phyloP scores from a whole-genome alignment of 2,797 vertebrate species.

The Trachops cirrhosus region DNA sequence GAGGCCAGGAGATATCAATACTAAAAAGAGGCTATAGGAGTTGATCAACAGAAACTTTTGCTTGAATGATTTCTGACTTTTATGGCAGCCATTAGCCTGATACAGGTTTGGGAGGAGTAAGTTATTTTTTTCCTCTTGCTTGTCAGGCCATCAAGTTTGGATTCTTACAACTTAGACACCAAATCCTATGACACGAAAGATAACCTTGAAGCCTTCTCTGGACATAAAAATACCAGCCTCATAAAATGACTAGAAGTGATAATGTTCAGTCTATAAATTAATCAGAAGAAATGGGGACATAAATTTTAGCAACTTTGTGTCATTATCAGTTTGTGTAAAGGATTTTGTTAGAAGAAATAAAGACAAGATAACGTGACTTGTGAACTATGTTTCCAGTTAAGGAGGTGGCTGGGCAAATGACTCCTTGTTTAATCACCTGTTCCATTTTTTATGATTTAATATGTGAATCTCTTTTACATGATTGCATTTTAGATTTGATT shows the following conservation, averaged over 20 bases:
- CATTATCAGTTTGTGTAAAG: slow-evolving; percentile 74
- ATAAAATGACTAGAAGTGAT: slow-evolving; percentile 72
- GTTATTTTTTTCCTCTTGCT: slow-evolving; percentile 60
- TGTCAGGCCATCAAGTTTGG: slow-evolving; percentile 55
- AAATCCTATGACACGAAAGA: slow-evolving; percentile 59
- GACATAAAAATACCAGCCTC: slow-evolving; percentile 66
- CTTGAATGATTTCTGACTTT: slow-evolving; percentile 65
- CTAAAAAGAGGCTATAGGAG: slow-evolving; percentile 5
- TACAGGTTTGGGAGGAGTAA: slow-evolving; percentile 60
- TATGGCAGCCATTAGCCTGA: slow-evolving; percentile 59
- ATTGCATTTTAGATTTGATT: slow-evolving; percentile 77
- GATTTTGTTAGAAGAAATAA: slow-evolving; percentile 69
- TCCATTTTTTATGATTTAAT: slow-evolving; percentile 80
- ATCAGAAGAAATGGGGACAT: slow-evolving; percentile 62
- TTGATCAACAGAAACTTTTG: slow-evolving; percentile 37
- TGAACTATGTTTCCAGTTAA: slow-evolving; percentile 58
- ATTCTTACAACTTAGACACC: slow-evolving; percentile 43
- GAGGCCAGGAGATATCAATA: slow-evolving; percentile 19
- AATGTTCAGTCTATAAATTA: slow-evolving; percentile 75
- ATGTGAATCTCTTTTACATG: slow-evolving; percentile 74
- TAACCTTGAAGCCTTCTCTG: slow-evolving; percentile 70
- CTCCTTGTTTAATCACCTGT: slow-evolving; percentile 76
- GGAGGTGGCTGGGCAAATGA: slow-evolving; percentile 63
- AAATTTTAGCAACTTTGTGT: slow-evolving; percentile 71
- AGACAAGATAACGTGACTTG: slow-evolving; percentile 26